phyloP scores from a whole-genome alignment of 2,888 invertebrate genomes.

The Diogma glabrata region DNA sequence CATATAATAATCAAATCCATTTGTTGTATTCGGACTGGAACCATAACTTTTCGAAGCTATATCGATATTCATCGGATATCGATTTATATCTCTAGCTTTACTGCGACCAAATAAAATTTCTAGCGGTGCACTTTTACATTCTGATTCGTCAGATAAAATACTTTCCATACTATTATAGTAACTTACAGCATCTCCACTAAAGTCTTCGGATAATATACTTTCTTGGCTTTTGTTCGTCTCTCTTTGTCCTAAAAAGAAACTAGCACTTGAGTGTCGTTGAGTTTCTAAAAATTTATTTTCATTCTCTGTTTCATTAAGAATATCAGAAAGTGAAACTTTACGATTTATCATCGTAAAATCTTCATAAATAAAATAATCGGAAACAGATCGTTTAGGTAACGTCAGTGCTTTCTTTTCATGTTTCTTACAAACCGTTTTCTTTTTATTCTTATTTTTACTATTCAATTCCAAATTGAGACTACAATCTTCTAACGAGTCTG shows the following conservation, averaged over 20 bases:
- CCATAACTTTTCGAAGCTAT: constrained; percentile 50
- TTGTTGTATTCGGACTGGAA: constrained; percentile 47
- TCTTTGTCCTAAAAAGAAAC: constrained; percentile 62
- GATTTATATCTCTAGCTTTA: constrained; percentile 25
- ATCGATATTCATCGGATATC: constrained; percentile 35
- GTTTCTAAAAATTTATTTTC: constrained; percentile 42
- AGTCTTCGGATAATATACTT: constrained; percentile 63
- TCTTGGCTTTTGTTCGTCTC: constrained; percentile 51
- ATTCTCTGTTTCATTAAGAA: constrained; percentile 26
- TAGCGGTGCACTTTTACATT: constrained; percentile 65
- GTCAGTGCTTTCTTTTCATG: constrained; percentile 35
- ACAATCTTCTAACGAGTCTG: constrained; percentile 66
- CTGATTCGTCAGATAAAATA: constrained; percentile 68
- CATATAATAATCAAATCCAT: constrained; percentile 44
- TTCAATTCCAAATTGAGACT: constrained; percentile 44
- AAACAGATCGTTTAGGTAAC: constrained; percentile 55
- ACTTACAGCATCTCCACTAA: constrained; percentile 43
- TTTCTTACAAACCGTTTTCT: constrained; percentile 30
- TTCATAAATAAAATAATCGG: constrained; percentile 64
- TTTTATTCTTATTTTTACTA: constrained; percentile 27
- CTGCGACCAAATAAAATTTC: constrained; percentile 53
- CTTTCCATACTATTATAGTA: constrained; percentile 72
- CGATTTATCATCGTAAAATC: constrained; percentile 39
- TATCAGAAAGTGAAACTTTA: constrained; percentile 48
- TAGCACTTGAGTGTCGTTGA: constrained; percentile 60